Conservation (phyloP, 2,113 vertebrate species). For the Bungarus multicinctus region DNA sequence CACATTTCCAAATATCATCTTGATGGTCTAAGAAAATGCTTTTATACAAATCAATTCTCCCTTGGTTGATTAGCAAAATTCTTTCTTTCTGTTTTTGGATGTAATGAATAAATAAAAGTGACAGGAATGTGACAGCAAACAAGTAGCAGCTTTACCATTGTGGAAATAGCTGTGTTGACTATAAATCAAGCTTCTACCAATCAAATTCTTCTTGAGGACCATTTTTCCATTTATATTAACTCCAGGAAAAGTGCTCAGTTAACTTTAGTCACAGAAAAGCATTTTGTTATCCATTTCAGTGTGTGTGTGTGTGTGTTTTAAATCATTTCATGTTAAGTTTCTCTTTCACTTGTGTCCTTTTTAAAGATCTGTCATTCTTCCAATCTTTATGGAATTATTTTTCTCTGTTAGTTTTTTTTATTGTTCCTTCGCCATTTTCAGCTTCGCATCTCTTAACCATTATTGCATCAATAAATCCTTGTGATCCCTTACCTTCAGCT, state of each 20-base stretch:
- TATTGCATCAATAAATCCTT: not conserved
- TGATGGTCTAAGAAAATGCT: not conserved
- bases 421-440: not conserved
- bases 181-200: not conserved
- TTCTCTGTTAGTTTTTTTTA: not conserved
- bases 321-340: not conserved
- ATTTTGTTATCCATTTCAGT: not conserved
- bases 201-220: not conserved
- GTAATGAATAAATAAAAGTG: not conserved
- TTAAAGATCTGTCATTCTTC: not conserved
- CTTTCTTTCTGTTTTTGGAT: not conserved
- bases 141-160: not conserved
- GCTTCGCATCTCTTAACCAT: not conserved
- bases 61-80: not conserved
- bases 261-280: not conserved
- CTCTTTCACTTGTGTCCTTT: not conserved
- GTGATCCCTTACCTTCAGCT: not conserved
- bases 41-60: not conserved
- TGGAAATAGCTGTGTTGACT: not conserved
- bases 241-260: not conserved
- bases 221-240: not conserved
- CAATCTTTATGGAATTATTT: not conserved
- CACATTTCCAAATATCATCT: not conserved
- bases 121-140: not conserved
- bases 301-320: not conserved